Conservation (phyloP, 2,797 vertebrate genomes). For the Pseudocheirus occidentalis region DNA sequence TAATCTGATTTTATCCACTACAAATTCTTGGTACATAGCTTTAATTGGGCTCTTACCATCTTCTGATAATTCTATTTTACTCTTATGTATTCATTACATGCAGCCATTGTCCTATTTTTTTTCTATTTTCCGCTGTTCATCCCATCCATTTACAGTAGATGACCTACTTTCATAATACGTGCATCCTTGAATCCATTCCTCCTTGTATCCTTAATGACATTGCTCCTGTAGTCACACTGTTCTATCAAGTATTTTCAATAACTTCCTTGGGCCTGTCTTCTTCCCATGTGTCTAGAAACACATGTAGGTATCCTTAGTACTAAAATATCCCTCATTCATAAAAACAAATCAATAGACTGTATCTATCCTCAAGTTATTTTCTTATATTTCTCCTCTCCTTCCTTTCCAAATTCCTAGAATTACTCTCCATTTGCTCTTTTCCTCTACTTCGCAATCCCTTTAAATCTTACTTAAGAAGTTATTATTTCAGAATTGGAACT, state of each 20-base stretch:
- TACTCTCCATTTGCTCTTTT: neutral
- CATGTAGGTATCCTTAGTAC: neutral
- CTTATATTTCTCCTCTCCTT: neutral
- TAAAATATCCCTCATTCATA: neutral
- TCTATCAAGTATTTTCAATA: neutral
- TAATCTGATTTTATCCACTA: neutral
- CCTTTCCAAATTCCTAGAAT: neutral
- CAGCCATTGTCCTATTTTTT: neutral
- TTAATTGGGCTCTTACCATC: neutral
- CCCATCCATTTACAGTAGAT: neutral
- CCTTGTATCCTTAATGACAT: neutral
- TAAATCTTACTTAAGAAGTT: neutral
- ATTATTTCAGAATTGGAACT: neutral
- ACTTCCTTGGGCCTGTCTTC: neutral
- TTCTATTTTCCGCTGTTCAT: neutral
- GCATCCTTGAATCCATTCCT: neutral
- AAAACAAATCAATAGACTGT: neutral
- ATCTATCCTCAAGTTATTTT: neutral
- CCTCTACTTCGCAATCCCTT: neutral
- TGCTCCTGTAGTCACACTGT: neutral
- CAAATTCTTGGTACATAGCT: neutral
- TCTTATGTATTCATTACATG: neutral
- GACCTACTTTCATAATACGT: neutral
- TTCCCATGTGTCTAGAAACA: neutral
- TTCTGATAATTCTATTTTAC: neutral